Evolutionary conservation across 2,888 invertebrate species (phyloP), one percentile per base, ranked within the genome.

Genomic region (Thymelicus sylvestris): DNA sequence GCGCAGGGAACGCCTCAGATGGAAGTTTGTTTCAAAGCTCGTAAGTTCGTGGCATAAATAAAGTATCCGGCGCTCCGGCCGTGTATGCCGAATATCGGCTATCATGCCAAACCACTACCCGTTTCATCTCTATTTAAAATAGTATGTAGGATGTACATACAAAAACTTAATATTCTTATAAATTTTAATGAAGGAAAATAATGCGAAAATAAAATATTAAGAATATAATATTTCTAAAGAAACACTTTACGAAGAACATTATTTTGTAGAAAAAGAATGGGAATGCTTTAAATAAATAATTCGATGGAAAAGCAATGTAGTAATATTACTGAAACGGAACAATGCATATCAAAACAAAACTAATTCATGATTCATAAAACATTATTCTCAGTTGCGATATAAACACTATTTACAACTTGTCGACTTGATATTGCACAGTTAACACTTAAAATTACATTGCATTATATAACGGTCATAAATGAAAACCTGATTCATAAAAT

Each of bases 151-250:
- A 31, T 31, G 31, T 5, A 31, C 31, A 39, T 38, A 13, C 67
- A 78, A 80, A 79, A 52, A 70, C 31, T 15, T 80, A 82, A 80
- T 80, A 81, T 87, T 48, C 19, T 64, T 76, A 79, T 86, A 86
- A 84, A 81, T 80, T 90, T 91, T 92, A 91, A 88, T 92, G 83
- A 90, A 89, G 88, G 89, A 92, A 92, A 93, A 90, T 90, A 91
- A 92, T 89, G 88, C 87, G 89, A 55, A 55, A 55, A 90, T 91
- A 92, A 91, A 91, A 92, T 90, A 91, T 87, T 89, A 87, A 88
- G 87, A 90, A 90, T 90, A 90, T 84, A 88, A 87, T 88, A 88
- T 87, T 86, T 89, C 87, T 89, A 90, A 86, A 88, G 85, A 86
- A 89, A 86, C 88, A 78, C 73, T 86, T 87, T 87, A 86, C 88